Conservation (phyloP, 1,140 invertebrate species). For the Bombus huntii region DNA sequence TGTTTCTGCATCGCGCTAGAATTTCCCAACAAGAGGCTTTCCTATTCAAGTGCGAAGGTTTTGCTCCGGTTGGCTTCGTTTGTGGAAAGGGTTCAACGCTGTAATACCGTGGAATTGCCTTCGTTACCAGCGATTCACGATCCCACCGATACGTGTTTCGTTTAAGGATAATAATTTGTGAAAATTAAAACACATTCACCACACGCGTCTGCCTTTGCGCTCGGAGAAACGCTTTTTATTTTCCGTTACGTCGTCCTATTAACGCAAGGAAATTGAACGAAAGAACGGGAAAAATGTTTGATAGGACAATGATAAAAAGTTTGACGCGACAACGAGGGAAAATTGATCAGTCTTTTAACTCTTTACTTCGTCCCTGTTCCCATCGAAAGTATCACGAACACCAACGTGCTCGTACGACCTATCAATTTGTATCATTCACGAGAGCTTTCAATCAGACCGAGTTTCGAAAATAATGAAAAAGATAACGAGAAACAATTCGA, state of each 20-base stretch:
- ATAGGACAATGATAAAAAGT: neutral
- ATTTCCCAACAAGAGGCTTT: neutral
- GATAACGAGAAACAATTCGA: neutral
- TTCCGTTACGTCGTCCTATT: neutral
- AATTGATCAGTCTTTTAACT: neutral
- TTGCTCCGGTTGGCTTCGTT: neutral
- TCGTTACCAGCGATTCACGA: neutral
- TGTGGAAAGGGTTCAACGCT: neutral
- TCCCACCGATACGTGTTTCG: neutral
- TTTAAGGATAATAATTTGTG: neutral
- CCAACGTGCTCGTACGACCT: too few relatives aligned
- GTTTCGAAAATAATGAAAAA: neutral
- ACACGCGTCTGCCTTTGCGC: neutral
- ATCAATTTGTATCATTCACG: neutral
- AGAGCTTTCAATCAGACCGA: neutral
- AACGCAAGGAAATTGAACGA: neutral
- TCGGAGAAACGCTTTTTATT: neutral
- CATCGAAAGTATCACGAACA: neutral
- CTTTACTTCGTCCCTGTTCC: neutral
- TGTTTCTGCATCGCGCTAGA: neutral
- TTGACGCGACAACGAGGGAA: neutral
- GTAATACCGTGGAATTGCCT: neutral
- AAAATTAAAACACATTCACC: neutral
- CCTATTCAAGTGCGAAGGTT: neutral
- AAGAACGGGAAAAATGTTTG: neutral